A percentile compares a stretch with the other conserved stretches of the same genome.
phyloP scores from a whole-genome alignment of 2,797 vertebrate species.

The Microcaecilia unicolor region DNA sequence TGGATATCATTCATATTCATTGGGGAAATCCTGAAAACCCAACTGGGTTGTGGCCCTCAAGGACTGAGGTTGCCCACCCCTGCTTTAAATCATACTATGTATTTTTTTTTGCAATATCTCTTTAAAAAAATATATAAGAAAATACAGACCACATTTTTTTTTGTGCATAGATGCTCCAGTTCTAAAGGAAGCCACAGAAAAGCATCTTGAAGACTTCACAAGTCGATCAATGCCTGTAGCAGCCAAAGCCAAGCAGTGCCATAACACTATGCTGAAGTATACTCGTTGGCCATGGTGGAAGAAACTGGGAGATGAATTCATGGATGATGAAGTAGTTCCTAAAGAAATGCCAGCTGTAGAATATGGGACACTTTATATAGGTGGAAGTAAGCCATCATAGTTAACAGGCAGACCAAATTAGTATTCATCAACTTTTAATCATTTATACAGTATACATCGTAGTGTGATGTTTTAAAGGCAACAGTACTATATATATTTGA shows the following conservation, averaged over 20 bases:
- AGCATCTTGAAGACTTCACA: constrained; percentile 56
- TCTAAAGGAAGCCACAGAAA: constrained; percentile 49
- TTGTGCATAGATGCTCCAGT: constrained; percentile 69
- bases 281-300: constrained; percentile 79
- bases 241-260: constrained; percentile 66
- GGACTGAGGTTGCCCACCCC: too few relatives aligned
- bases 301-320: constrained; percentile 59
- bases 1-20: too few relatives aligned
- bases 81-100: too few relatives aligned
- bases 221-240: constrained; percentile 70
- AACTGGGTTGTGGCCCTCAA: too few relatives aligned
- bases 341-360: constrained; percentile 55
- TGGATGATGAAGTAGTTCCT: constrained; percentile 33
- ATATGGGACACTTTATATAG: constrained; percentile 64
- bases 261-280: constrained; percentile 65
- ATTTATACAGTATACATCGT: too few relatives aligned
- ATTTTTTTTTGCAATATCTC: too few relatives aligned
- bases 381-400: constrained; percentile 47
- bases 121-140: too few relatives aligned
- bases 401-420: too few relatives aligned
- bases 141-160: not conserved
- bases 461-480: too few relatives aligned
- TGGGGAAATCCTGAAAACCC: too few relatives aligned
- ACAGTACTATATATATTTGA: too few relatives aligned
- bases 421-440: too few relatives aligned